A percentile compares a stretch with the other conserved stretches of the same genome.
Evolutionary conservation across 2,888 invertebrate genomes (phyloP).

Genomic region (Villa cingulata): DNA sequence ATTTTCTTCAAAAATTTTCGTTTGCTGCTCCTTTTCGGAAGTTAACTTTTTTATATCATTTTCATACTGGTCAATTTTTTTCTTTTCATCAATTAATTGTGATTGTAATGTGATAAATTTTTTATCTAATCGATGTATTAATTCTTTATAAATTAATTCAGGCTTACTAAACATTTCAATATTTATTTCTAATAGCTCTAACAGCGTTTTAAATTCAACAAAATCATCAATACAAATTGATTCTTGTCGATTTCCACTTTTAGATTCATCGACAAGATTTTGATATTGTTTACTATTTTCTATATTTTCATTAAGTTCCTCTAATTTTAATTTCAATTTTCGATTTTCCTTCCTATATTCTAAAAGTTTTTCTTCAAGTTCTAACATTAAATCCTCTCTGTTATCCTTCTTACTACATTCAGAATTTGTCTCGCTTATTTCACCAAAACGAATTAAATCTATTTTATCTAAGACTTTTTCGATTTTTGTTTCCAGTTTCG

Average conservation of each 20-base stretch:
- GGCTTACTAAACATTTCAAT: neutral
- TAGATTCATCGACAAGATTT: no score
- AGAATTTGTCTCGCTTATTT: constrained; percentile 1
- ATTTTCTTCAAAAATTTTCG: neutral
- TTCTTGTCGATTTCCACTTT: constrained; percentile 3
- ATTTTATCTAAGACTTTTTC: constrained; percentile 46
- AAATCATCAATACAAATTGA: neutral
- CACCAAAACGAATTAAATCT: constrained; percentile 15
- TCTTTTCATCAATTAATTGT: neutral
- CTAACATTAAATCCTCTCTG: constrained; percentile 24
- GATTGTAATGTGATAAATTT: neutral
- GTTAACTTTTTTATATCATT: neutral
- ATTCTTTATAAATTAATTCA: neutral
- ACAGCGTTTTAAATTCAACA: neutral
- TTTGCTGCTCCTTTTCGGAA: neutral
- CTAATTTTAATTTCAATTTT: constrained; percentile 19
- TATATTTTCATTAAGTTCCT: constrained; percentile 3
- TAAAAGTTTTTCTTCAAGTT: constrained; percentile 30
- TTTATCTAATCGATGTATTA: neutral
- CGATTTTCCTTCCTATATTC: constrained; percentile 31
- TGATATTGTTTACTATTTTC: constrained; percentile 1
- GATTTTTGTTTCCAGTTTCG: constrained; percentile 49
- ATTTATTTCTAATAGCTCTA: neutral
- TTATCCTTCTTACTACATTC: constrained; percentile 2
- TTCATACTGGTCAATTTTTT: neutral